These are phyloP conservation scores for Hyla sarda DNA, from an alignment of 2,113 vertebrate species.

Conservation along the genomic window DNA sequence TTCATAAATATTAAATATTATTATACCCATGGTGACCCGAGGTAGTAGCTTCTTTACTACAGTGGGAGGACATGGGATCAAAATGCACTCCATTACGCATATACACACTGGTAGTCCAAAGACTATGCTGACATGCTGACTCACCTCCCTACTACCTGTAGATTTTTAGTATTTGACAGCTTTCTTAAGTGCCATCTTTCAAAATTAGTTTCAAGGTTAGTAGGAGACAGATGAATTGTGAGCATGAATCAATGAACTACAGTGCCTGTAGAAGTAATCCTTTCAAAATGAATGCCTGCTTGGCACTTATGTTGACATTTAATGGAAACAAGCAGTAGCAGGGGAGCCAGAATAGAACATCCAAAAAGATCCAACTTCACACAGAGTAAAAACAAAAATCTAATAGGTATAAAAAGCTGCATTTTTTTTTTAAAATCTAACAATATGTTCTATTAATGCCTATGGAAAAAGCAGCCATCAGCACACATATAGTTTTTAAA, in stretches of 20 bases:
- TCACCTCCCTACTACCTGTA: background rate
- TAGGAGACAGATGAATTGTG: constrained; percentile 1
- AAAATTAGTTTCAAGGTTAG: background rate
- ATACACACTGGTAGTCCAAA: background rate
- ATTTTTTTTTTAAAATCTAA: too few species aligned
- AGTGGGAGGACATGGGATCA: background rate
- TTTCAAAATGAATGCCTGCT: background rate
- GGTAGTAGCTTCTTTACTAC: background rate
- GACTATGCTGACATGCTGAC: background rate
- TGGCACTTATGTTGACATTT: background rate
- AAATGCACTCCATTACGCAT: background rate
- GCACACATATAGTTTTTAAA: too few species aligned
- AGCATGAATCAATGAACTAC: background rate
- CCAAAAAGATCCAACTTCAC: background rate
- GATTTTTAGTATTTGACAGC: background rate
- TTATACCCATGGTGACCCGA: background rate
- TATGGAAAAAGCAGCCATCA: too few species aligned
- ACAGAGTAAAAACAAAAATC: too few species aligned
- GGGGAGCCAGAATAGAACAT: background rate
- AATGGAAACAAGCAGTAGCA: background rate
- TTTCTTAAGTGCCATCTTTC: background rate
- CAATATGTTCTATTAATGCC: too few species aligned
- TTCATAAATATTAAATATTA: too few species aligned
- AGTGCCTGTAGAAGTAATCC: background rate
- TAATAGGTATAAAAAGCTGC: too few species aligned